phyloP scores from a whole-genome alignment of 92 coral and sea anemone genomes.

The Chrysogorgia sp. region DNA sequence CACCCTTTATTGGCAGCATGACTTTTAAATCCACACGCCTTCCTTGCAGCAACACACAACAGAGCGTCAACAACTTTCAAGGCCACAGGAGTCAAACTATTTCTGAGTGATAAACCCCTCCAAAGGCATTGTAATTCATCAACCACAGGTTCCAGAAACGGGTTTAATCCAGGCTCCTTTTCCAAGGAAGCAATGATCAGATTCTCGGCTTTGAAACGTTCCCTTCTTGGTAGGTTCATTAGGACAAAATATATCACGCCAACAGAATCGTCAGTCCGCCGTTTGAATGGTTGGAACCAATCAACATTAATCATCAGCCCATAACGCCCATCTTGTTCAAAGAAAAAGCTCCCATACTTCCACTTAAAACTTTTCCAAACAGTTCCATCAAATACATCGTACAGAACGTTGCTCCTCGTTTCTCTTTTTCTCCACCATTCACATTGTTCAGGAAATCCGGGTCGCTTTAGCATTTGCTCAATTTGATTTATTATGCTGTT shows the following conservation, averaged over 20 bases:
- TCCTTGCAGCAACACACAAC: conserved; percentile 32
- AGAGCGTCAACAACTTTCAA: conserved; percentile 44
- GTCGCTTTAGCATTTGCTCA: conserved; percentile 51
- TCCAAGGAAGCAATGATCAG: conserved; percentile 55
- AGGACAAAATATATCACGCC: conserved; percentile 69
- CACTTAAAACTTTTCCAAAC: conserved; percentile 57
- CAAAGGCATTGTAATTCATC: conserved; percentile 15
- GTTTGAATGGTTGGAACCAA: too few species aligned
- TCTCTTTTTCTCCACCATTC: conserved; percentile 59
- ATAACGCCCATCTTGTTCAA: conserved; percentile 44
- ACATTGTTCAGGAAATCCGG: conserved; percentile 61
- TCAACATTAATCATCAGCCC: conserved; percentile 69
- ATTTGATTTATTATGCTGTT: conserved; percentile 63
- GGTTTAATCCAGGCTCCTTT: conserved; percentile 7
- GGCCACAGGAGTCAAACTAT: conserved; percentile 34
- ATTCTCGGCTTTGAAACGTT: conserved; percentile 62
- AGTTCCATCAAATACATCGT: conserved; percentile 59
- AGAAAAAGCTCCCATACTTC: conserved; percentile 56
- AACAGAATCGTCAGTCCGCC: conserved; percentile 63
- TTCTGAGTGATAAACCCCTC: conserved; percentile 22
- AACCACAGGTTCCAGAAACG: conserved; percentile 16
- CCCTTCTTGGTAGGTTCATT: conserved; percentile 63
- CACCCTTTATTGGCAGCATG: conserved; percentile 70
- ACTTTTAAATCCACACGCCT: conserved; percentile 34
- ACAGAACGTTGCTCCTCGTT: conserved; percentile 18